Base-by-base conservation (phyloP, 1,140 invertebrate species). In the Linepithema humile region DNA sequence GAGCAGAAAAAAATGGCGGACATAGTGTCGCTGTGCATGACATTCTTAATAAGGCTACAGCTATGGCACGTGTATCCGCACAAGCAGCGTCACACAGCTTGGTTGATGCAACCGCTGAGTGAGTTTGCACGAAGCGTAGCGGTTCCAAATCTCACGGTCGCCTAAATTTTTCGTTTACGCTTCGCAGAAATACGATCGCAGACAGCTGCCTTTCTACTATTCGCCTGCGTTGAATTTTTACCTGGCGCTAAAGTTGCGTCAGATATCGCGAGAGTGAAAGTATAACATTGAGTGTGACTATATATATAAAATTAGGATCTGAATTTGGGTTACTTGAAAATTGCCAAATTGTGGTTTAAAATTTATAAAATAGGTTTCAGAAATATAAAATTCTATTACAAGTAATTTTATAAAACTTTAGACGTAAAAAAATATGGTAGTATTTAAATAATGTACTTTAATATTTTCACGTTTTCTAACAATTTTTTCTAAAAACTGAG, bases 51-150 rank as follows among this genome's bases (percentile, higher is more conserved):
- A 20, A 3, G 32, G 38, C 10, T 59, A 60, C 3, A 35, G 64
- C 43, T 20, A n/a, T 9, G 29, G 9, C 53, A 80, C 53, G 45
- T 20, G 38, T 55, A 67, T 67, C 69, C 45, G 65, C 20, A 70
- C 53, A 80, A 84, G 32, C 48, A n/a, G 29, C 23, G 15, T 23
- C 20, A 29, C n/a, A 82, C 60, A 17, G 26, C 9, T 78, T 15
- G 72, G 84, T 88, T 89, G 86, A 89, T 87, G 88, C 65, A 89
- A 89, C 64, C 53, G 26, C 32, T 38, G 59, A 23, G 57, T 20
- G 38, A 82, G 70, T 89, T 89, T 89, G 72, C 88, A 53, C 45
- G 26, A 64, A 75, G 17, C 38, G 38, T 15, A 70, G 6, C 20
- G 12, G 12, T 57, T 6, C 40, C 29, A 64, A 75, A 75, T 45